These are phyloP conservation scores for Autographa pulchrina DNA, from an alignment of 2,888 invertebrate species.

Conservation along the genomic window DNA sequence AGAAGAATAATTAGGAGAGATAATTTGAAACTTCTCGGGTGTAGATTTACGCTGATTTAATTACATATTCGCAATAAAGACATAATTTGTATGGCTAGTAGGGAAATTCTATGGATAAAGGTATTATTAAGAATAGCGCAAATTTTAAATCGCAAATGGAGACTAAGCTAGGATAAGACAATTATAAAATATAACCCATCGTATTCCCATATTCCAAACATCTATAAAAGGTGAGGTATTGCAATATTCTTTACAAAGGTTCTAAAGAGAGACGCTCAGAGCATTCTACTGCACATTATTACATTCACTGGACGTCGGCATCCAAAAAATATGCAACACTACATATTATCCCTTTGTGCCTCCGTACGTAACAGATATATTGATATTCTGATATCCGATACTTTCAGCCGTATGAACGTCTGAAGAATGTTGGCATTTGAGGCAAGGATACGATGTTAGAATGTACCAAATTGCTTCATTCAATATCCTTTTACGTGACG, in stretches of 20 bases:
- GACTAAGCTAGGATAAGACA: too few species aligned
- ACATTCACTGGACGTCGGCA: conserved; percentile 41
- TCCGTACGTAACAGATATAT: conserved; percentile 20
- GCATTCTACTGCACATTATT: conserved; percentile 46
- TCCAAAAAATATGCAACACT: conserved; percentile 49
- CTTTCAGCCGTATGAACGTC: conserved; percentile 11
- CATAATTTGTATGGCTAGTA: too few species aligned
- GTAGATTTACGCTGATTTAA: neutral
- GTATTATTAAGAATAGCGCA: neutral
- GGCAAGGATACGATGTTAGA: neutral
- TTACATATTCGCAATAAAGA: too few species aligned
- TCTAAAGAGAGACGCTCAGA: conserved; percentile 13
- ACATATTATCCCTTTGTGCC: conserved; percentile 42
- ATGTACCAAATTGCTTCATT: conserved; percentile 13
- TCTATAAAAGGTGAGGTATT: conserved; percentile 29
- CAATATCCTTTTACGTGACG: conserved; percentile 7
- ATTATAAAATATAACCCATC: too few species aligned
- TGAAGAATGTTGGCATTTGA: conserved; percentile 20
- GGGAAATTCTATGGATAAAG: too few species aligned
- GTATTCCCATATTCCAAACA: too few species aligned
- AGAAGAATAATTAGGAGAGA: neutral
- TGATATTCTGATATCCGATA: conserved; percentile 22
- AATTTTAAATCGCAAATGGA: too few species aligned
- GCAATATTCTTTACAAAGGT: conserved; percentile 31
- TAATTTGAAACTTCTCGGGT: neutral